Percentiles rank a stretch among this genome's conserved stretches.
Evolutionary conservation across 2,888 invertebrate species (phyloP).

Genomic region (Litoditis marina): DNA sequence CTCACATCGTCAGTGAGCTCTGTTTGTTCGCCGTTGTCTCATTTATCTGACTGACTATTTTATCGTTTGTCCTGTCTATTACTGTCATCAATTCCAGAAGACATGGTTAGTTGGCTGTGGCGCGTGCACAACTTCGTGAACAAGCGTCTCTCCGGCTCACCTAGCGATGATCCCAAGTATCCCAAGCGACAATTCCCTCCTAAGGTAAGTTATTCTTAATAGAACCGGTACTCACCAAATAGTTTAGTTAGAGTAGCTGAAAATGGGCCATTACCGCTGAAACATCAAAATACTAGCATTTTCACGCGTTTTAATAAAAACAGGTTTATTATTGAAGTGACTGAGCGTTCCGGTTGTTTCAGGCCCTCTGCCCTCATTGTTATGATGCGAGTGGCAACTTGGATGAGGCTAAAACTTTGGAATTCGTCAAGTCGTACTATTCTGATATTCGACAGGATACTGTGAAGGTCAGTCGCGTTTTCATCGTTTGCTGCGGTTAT

Average conservation of each 20-base stretch:
- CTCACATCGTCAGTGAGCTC: no score
- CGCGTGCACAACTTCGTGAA: slow-evolving; percentile 88
- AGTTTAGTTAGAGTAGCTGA: no score
- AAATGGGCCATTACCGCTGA: background rate
- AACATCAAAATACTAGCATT: background rate
- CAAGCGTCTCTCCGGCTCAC: slow-evolving; percentile 76
- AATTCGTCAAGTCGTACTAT: slow-evolving; percentile 55
- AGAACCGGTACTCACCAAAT: no score
- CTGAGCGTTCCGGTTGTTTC: background rate
- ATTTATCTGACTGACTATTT: no score
- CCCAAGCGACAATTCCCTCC: slow-evolving; percentile 71
- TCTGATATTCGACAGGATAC: slow-evolving; percentile 52
- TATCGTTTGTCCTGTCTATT: no score
- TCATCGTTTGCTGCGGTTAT: background rate
- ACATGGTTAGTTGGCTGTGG: slow-evolving; percentile 87
- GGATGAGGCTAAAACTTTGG: slow-evolving; percentile 48
- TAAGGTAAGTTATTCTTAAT: slow-evolving; percentile 19
- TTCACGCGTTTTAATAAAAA: background rate
- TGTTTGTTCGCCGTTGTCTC: no score
- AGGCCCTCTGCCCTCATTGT: slow-evolving; percentile 46
- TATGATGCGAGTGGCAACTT: slow-evolving; percentile 36
- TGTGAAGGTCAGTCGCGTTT: slow-evolving; percentile 32
- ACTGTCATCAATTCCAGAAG: slow-evolving; percentile 70
- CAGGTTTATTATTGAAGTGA: background rate
- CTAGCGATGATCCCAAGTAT: slow-evolving; percentile 82